Conservation (phyloP, 2,797 vertebrate genomes). For the Onychomys leucogaster region DNA sequence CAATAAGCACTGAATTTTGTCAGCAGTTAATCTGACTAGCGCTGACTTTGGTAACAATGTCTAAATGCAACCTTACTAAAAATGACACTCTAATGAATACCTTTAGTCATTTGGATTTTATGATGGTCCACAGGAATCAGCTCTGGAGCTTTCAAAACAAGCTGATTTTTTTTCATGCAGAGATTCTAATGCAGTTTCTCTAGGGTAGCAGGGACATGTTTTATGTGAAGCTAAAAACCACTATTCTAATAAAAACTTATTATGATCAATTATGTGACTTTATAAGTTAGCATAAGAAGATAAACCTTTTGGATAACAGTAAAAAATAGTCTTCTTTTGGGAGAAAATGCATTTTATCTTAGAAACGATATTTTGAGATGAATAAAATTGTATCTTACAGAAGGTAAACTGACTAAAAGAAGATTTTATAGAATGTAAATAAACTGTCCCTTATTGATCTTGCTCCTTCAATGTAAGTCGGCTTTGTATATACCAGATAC, state of each 20-base stretch:
- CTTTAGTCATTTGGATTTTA: constrained; percentile 45
- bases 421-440: not conserved
- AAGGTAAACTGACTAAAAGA: constrained; percentile 2
- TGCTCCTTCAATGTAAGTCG: not conserved
- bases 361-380: constrained; percentile 21
- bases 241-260: constrained; percentile 41
- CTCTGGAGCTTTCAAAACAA: constrained; percentile 1
- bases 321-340: constrained; percentile 7
- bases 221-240: constrained; percentile 36
- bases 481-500: not conserved
- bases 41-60: not conserved
- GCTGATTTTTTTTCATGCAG: not conserved
- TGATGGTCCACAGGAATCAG: not conserved
- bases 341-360: constrained; percentile 22
- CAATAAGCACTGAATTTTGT: constrained; percentile 6
- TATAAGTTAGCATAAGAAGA: not conserved
- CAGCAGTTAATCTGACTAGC: not conserved
- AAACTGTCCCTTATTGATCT: not conserved
- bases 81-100: constrained; percentile 29
- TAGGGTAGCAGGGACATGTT: not conserved
- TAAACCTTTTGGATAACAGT: not conserved
- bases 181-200: constrained; percentile 49
- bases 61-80: constrained; percentile 57
- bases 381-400: constrained; percentile 27
- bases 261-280: constrained; percentile 24